Evolutionary conservation across 2,113 vertebrate genomes (phyloP).

Genomic region (Ammodytes dubius): DNA sequence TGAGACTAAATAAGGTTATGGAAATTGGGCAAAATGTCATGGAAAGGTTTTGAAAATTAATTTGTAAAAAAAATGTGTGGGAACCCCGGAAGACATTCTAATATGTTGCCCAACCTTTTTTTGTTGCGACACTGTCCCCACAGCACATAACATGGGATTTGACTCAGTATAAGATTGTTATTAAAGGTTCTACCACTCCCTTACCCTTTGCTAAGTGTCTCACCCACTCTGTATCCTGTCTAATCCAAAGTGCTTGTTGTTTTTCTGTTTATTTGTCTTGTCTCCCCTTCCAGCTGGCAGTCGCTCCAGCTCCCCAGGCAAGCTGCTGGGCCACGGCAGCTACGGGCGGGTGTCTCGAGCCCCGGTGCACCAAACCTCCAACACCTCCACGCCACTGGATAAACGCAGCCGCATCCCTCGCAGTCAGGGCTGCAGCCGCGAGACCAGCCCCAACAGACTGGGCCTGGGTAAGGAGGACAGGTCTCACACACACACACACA

Average conservation of each 20-base stretch:
- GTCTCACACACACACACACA: neutral
- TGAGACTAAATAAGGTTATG: too few relatives aligned
- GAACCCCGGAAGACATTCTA: neutral
- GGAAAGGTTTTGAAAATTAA: too few relatives aligned
- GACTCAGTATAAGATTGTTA: conserved; percentile 1
- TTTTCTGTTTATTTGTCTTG: neutral
- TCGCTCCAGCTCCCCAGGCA: conserved; percentile 96
- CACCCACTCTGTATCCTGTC: neutral
- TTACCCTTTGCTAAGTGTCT: neutral
- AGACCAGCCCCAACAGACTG: conserved; percentile 95
- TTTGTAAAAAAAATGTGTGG: too few relatives aligned
- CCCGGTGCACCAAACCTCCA: conserved; percentile 62
- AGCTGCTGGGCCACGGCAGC: conserved; percentile 89
- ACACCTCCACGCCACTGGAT: conserved; percentile 86
- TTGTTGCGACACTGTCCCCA: neutral
- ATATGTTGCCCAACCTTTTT: neutral
- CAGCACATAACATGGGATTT: neutral
- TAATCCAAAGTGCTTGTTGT: neutral
- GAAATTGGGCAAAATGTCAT: too few relatives aligned
- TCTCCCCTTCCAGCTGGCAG: conserved; percentile 89
- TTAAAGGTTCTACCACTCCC: neutral
- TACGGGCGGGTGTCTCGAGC: conserved; percentile 90
- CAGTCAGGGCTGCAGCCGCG: conserved; percentile 97
- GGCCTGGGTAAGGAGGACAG: conserved; percentile 90
- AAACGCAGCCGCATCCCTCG: conserved; percentile 94